Evolutionary conservation across 2,888 invertebrate species (phyloP).

Genomic region (Phlogophora meticulosa): DNA sequence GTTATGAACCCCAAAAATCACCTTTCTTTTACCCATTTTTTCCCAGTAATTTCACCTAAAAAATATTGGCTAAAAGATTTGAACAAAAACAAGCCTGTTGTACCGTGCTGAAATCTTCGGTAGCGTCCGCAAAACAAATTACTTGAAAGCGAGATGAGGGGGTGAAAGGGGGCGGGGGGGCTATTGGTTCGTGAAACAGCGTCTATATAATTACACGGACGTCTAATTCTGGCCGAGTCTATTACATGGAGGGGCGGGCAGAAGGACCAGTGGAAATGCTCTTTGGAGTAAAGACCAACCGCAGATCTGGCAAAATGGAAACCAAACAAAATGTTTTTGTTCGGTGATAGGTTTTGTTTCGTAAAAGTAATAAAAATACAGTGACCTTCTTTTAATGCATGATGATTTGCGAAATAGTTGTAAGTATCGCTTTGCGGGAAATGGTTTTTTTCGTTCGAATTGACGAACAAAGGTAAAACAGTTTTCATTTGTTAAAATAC

Average conservation of each 20-base stretch:
- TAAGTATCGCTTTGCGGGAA: too few relatives aligned
- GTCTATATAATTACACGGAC: slow-evolving; percentile 66
- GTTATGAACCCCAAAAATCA: slow-evolving; percentile 1
- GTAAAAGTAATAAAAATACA: too few relatives aligned
- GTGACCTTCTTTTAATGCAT: too few relatives aligned
- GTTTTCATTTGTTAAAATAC: too few relatives aligned
- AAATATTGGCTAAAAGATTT: slow-evolving; percentile 53
- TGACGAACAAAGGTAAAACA: too few relatives aligned
- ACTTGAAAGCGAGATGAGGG: slow-evolving; percentile 55
- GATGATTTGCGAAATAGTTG: too few relatives aligned
- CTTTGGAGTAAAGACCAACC: neutral
- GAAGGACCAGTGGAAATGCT: slow-evolving; percentile 36
- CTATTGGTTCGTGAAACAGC: slow-evolving; percentile 67
- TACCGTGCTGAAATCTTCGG: slow-evolving; percentile 51
- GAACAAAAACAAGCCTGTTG: slow-evolving; percentile 58
- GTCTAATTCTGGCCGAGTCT: slow-evolving; percentile 59
- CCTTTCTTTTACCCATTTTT: neutral
- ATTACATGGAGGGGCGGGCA: slow-evolving; percentile 33
- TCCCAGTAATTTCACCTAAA: slow-evolving; percentile 19
- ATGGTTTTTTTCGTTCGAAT: too few relatives aligned
- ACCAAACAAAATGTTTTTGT: too few relatives aligned
- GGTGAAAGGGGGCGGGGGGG: neutral
- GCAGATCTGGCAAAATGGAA: too few relatives aligned
- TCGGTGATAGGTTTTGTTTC: too few relatives aligned
- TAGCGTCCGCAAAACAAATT: slow-evolving; percentile 65